Evolutionary conservation across 2,797 vertebrate species (phyloP).

Genomic region (Clarias fuscus): DNA sequence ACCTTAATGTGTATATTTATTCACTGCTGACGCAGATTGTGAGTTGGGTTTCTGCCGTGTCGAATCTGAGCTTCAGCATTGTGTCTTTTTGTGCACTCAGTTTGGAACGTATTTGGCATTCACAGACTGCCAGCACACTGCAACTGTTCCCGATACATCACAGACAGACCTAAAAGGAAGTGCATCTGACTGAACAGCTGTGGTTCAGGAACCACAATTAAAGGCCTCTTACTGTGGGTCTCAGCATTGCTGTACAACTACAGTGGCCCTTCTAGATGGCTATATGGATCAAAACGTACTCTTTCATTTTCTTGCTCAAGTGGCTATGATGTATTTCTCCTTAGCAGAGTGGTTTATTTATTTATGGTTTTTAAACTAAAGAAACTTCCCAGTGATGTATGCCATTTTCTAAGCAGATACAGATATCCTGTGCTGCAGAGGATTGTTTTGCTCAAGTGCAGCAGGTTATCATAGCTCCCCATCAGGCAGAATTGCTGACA

Average conservation of each 20-base stretch:
- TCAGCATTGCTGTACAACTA: constrained; percentile 24
- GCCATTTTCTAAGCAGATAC: not conserved
- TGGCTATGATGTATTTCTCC: constrained; percentile 37
- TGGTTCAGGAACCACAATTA: constrained; percentile 53
- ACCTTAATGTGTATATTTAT: not conserved
- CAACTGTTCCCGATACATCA: constrained; percentile 28
- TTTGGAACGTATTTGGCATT: constrained; percentile 16
- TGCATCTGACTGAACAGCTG: constrained; percentile 48
- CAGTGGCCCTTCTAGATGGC: constrained; percentile 39
- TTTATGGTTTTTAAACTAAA: constrained; percentile 4
- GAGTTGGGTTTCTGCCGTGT: not conserved
- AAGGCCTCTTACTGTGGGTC: constrained; percentile 48
- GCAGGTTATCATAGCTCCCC: not conserved
- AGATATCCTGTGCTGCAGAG: not conserved
- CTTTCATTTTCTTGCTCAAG: constrained; percentile 49
- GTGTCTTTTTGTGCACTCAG: not conserved
- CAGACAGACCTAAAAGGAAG: constrained; percentile 45
- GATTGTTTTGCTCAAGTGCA: not conserved
- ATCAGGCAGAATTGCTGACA: constrained; percentile 7
- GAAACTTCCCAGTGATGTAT: not conserved
- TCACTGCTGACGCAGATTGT: not conserved
- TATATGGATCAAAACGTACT: constrained; percentile 39
- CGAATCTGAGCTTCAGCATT: constrained; percentile 5
- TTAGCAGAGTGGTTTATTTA: constrained; percentile 12
- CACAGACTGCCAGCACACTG: constrained; percentile 36